Evolutionary conservation across 1,140 invertebrate species (phyloP), one percentile per base, ranked within the genome.

Genomic region (Drosophila hydei): DNA sequence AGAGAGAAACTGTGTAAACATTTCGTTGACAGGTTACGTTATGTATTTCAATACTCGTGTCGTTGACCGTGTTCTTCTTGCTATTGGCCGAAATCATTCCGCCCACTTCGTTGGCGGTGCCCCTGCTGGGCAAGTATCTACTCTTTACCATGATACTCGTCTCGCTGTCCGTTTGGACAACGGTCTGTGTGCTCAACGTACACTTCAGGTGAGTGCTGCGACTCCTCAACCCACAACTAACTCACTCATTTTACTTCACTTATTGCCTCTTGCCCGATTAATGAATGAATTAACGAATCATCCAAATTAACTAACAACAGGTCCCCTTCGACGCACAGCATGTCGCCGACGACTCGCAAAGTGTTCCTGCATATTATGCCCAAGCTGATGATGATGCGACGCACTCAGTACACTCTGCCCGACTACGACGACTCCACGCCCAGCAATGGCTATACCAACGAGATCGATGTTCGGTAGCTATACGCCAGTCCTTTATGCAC

Each of bases 121-220:
- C 98, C n/a, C 92, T 99, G 54, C 95, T 99, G 59, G 98, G 98
- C 72, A 99, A 99, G 94, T 98, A 98, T 92, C 93, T 97, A 54
- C 93, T 99, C 60, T 99, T 99, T 93, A 99, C 98, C 21, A 99
- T 99, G 98, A 97, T 99, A 73, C 93, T 99, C 72, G 98, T 99
- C 56, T 98, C 98, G 16, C 93, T 99, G 58, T 99, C 98, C 69
- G 99, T 99, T 77, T 96, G 97, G 94, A 97, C 98, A 90, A 99
- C 98, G 14, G 98, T 99, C 48, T 97, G 97, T 84, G 97, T 99
- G 25, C 94, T 99, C 58, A 99, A 99, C 92, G 96, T 99, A 47
- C 97, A 99, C 92, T 99, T 99, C 92, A 96, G 98, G 96, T 99
- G 94, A 94, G 93, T 93, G 55, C 19, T 4, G 23, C n/a, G 18